Evolutionary conservation across 2,797 vertebrate genomes (phyloP).

Genomic region (Rhodeus uyekii): DNA sequence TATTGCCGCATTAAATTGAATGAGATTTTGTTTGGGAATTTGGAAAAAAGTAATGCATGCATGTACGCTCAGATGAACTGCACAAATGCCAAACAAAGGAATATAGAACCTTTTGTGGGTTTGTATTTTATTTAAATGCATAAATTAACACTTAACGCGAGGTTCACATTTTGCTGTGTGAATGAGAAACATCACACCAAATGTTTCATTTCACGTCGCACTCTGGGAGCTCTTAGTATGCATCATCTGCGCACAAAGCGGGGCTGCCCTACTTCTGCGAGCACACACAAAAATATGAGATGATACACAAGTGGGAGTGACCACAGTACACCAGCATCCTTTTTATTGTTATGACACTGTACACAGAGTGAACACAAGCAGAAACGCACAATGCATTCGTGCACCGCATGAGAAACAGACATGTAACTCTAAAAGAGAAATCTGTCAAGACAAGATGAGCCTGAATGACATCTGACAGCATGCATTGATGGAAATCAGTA

Average conservation of each 20-base stretch:
- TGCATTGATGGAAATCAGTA: constrained; percentile 17
- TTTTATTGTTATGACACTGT: constrained; percentile 1
- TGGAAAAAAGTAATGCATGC: not conserved
- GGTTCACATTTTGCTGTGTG: not conserved
- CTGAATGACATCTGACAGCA: constrained; percentile 36
- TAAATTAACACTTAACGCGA: not conserved
- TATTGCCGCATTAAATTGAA: not conserved
- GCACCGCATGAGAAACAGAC: not conserved
- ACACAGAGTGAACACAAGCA: not conserved
- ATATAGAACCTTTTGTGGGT: not conserved
- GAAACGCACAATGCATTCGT: not conserved
- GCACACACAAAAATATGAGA: constrained; percentile 44
- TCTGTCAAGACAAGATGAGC: not conserved
- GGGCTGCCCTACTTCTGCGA: constrained; percentile 57
- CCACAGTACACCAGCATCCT: constrained; percentile 29
- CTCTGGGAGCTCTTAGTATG: constrained; percentile 47
- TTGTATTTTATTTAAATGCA: not conserved
- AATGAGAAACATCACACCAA: constrained; percentile 6
- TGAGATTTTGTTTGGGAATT: not conserved
- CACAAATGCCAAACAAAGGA: not conserved
- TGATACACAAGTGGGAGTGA: constrained; percentile 54
- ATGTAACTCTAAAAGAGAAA: not conserved
- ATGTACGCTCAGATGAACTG: not conserved
- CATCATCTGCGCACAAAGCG: constrained; percentile 19
- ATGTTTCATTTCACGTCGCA: constrained; percentile 1